Percentiles rank a stretch among this genome's conserved stretches.
Conservation (phyloP, 1,140 invertebrate species). For the Belonocnema kinseyi region DNA sequence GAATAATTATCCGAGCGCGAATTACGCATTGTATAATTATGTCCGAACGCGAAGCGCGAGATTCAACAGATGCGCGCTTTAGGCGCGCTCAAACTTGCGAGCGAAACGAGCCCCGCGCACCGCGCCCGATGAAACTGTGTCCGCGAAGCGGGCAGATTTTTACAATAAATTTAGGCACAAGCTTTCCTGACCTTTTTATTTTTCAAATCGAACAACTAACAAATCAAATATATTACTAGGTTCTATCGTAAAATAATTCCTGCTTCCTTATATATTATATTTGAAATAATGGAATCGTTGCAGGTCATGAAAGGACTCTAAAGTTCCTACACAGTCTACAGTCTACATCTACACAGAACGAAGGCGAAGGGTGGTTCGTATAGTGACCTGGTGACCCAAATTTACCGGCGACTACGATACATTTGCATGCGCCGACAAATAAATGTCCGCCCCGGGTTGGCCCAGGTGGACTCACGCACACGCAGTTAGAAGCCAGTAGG, state of each 20-base stretch:
- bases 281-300: slow-evolving; percentile 48
- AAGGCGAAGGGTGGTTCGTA: slow-evolving; percentile 44
- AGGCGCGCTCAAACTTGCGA: too few species aligned
- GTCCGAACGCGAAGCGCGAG: too few species aligned
- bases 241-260: background rate
- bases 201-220: background rate
- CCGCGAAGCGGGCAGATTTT: too few species aligned
- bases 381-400: slow-evolving; percentile 56
- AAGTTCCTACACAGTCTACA: too few species aligned
- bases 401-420: slow-evolving; percentile 48
- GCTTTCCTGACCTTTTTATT: background rate
- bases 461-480: slow-evolving; percentile 56
- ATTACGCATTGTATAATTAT: too few species aligned
- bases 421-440: slow-evolving; percentile 64
- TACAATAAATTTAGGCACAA: too few species aligned
- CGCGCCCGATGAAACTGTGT: too few species aligned
- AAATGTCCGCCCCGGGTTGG: slow-evolving; percentile 59
- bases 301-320: slow-evolving; percentile 39
- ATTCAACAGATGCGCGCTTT: too few species aligned
- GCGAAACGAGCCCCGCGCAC: too few species aligned
- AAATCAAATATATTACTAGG: background rate
- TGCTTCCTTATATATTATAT: slow-evolving; percentile 8
- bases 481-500: slow-evolving; percentile 36
- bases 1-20: too few species aligned
- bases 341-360: slow-evolving; percentile 26